phyloP scores from a whole-genome alignment of 2,888 invertebrate species.

The Leptinotarsa rubiginosa region DNA sequence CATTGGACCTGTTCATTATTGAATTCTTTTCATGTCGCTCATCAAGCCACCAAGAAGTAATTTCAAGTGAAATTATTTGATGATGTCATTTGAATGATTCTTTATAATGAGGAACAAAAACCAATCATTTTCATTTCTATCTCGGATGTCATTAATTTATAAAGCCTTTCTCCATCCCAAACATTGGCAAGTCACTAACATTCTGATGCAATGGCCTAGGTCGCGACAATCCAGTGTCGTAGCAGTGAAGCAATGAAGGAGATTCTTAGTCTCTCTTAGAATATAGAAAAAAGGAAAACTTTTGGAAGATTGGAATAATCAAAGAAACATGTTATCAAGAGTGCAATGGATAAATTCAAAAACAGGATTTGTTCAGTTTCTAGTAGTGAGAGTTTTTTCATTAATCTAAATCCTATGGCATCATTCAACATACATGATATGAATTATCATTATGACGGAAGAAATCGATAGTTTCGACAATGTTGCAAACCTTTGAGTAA shows the following conservation, averaged over 20 bases:
- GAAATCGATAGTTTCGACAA: too few relatives aligned
- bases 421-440: too few relatives aligned
- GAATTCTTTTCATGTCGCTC: too few relatives aligned
- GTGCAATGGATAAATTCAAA: too few relatives aligned
- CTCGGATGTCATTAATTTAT: slow-evolving; percentile 4
- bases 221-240: slow-evolving; percentile 17
- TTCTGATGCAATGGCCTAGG: slow-evolving; percentile 23
- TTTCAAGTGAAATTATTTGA: neutral
- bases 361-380: too few relatives aligned
- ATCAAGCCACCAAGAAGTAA: slow-evolving; percentile 1
- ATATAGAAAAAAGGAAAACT: too few relatives aligned
- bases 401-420: too few relatives aligned
- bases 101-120: slow-evolving; percentile 6
- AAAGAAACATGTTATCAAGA: neutral
- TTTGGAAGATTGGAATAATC: neutral
- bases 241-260: neutral
- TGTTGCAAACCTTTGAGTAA: too few relatives aligned
- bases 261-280: neutral
- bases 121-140: slow-evolving; percentile 13
- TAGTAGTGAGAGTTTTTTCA: too few relatives aligned
- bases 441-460: too few relatives aligned
- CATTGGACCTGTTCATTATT: too few relatives aligned
- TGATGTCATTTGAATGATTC: slow-evolving; percentile 20
- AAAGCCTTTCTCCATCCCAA: slow-evolving; percentile 18
- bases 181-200: slow-evolving; percentile 11